Evolutionary conservation across 1,140 invertebrate species (phyloP), one percentile per base, ranked within the genome.

Genomic region (Conus ventricosus): DNA sequence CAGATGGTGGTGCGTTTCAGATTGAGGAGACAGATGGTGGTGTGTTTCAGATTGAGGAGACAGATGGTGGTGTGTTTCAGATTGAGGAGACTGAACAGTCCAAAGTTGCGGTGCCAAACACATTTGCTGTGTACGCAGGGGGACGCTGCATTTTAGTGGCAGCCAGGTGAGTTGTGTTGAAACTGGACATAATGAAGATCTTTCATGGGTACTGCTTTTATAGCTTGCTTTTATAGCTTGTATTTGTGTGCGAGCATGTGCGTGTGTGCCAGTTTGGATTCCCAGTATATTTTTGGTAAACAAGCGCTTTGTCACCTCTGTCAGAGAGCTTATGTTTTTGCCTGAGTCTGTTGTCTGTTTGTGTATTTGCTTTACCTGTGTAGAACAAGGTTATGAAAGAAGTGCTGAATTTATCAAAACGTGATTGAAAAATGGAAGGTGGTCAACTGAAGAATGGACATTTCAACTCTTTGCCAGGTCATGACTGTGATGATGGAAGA

Each of bases 11-110:
- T n/a, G n/a, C n/a, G n/a, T n/a, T n/a, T n/a, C n/a, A 95, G 91
- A 97, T 98, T 60, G 97, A 98, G 93, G 97, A 98, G 92, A 96
- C 97, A n/a, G n/a, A n/a, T n/a, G n/a, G n/a, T n/a, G 8, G 17
- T 71, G 8, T 80, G 25, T 88, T 91, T 5, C 91, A 95, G 91
- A 97, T 98, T 60, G 97, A 98, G 93, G 97, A 98, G 92, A 96
- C 97, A n/a, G n/a, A n/a, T n/a, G n/a, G n/a, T n/a, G 8, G 17
- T 71, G 8, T 80, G 25, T 88, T 91, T 5, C 91, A 95, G 91
- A 97, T 98, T 60, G 97, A 98, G 93, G 97, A 98, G 92, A 96
- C 97, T 27, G 97, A 98, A 90, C 94, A 95, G 81, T 89, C 93
- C n/a, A 95, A 96, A 88, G 94, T 96, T 91, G 97, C 97, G 57